These are phyloP conservation scores for chimpanzee (Pan troglodytes) DNA, from an alignment of 2,113 vertebrate species.

Conservation along the genomic window NHGRI_mPanTro3-v2.1_pri NC_086015.1:85794501-85795000, in stretches of 20 bases:
- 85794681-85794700: not conserved
- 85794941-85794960: not conserved
- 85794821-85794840: not conserved
- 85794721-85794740: not conserved
- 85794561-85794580: not conserved
- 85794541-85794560: not conserved
- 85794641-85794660: not conserved
- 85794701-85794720: not conserved
- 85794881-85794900: not conserved
- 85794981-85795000: not conserved
- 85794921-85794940: not conserved
- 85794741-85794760: constrained; percentile 3
- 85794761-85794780: constrained; percentile 27
- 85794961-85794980: not conserved
- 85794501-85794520: constrained; percentile 5
- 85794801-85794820: not conserved
- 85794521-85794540: not conserved
- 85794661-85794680: not conserved
- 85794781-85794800: constrained; percentile 26
- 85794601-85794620: not conserved
- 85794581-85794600: not conserved
- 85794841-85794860: not conserved
- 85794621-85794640: not conserved
- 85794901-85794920: constrained; percentile 6
- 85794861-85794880: not conserved